Conservation (phyloP, 64 coral and sea anemone species). For the Cladopsammia gracilis region DNA sequence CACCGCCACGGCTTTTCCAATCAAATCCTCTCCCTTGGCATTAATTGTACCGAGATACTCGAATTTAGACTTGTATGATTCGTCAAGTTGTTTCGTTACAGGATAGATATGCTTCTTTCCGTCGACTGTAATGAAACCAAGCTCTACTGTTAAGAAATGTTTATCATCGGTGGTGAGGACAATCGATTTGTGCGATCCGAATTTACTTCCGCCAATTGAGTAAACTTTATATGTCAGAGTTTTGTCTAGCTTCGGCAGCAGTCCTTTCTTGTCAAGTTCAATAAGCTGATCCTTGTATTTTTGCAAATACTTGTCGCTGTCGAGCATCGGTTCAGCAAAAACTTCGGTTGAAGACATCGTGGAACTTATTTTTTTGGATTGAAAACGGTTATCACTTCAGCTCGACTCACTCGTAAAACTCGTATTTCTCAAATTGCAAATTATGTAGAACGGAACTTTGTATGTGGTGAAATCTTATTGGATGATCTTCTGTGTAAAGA, state of each 20-base stretch:
- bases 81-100: neutral
- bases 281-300: slow-evolving; percentile 15
- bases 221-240: slow-evolving; percentile 45
- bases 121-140: slow-evolving; percentile 29
- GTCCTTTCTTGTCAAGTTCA: slow-evolving; percentile 10
- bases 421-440: too few relatives aligned
- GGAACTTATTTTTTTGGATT: too few relatives aligned
- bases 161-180: slow-evolving; percentile 65
- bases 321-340: slow-evolving; percentile 55
- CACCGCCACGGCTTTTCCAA: slow-evolving; percentile 54
- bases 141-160: slow-evolving; percentile 59
- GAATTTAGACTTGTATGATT: neutral
- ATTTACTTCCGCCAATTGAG: neutral
- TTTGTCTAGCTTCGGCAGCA: neutral
- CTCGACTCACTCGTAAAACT: too few relatives aligned
- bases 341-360: neutral
- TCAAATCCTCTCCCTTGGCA: slow-evolving; percentile 33
- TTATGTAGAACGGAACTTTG: too few relatives aligned
- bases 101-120: slow-evolving; percentile 41
- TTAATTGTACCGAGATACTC: slow-evolving; percentile 40
- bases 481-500: too few relatives aligned
- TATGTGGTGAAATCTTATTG: too few relatives aligned
- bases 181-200: slow-evolving; percentile 57
- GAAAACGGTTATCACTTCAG: too few relatives aligned
- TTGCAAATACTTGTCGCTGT: neutral